A percentile compares a stretch with the other conserved stretches of the same genome.
Evolutionary conservation across 2,888 invertebrate species (phyloP).

Genomic region (Meganola albula): DNA sequence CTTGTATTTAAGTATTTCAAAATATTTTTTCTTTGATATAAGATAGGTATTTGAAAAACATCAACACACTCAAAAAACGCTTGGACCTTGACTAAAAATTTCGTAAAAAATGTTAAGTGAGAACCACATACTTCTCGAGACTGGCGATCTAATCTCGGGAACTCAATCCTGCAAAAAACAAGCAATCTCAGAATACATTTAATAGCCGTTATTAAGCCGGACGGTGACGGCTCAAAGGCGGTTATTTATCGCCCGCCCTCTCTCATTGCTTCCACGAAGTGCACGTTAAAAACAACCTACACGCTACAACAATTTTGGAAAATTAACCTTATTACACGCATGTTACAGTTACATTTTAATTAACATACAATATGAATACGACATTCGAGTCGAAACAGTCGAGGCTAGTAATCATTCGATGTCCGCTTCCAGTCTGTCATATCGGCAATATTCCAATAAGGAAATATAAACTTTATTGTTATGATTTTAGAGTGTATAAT

Average conservation of each 20-base stretch:
- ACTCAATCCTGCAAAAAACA: conserved; percentile 57
- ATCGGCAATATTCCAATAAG: conserved; percentile 34
- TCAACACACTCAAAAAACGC: too few species aligned
- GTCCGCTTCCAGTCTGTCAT: conserved; percentile 65
- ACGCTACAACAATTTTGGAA: conserved; percentile 32
- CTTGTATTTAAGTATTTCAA: too few species aligned
- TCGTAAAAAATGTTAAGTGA: conserved; percentile 29
- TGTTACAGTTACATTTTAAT: conserved; percentile 48
- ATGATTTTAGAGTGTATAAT: conserved; percentile 23
- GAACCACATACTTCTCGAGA: conserved; percentile 41
- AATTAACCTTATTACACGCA: conserved; percentile 40
- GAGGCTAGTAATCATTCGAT: conserved; percentile 73
- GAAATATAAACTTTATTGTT: conserved; percentile 33
- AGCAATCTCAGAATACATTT: conserved; percentile 72
- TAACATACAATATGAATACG: conserved; percentile 42
- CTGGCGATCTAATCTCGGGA: conserved; percentile 34
- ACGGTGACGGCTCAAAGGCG: conserved; percentile 76
- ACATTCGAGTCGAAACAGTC: conserved; percentile 54
- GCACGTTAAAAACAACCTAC: conserved; percentile 60
- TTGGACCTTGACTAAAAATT: too few species aligned
- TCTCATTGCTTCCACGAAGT: conserved; percentile 69
- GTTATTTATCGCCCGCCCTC: conserved; percentile 78
- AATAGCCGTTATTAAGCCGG: conserved; percentile 72
- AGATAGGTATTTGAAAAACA: too few species aligned
- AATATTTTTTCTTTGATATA: too few species aligned